These are phyloP conservation scores for Trichogramma evanescens DNA, from an alignment of 2,888 invertebrate genomes.

Conservation along the genomic window DNA sequence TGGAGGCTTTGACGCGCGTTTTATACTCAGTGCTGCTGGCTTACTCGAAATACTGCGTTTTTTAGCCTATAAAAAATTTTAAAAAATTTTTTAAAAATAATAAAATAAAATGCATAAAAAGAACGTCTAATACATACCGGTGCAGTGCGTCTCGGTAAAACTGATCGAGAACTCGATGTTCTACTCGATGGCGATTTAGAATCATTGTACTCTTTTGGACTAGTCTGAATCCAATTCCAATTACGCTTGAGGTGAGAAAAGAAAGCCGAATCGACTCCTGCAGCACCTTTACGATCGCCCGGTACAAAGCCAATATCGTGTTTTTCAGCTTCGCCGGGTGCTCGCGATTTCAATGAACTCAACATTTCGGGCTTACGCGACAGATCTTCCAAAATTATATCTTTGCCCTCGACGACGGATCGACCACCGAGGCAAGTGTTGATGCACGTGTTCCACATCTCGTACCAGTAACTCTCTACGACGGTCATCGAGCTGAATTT, in stretches of 20 bases:
- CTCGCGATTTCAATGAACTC: conserved; percentile 45
- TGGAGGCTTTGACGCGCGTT: no score
- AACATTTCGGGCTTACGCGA: conserved; percentile 50
- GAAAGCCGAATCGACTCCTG: conserved; percentile 64
- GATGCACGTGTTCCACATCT: conserved; percentile 61
- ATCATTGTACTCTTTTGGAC: no score
- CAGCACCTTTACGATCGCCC: conserved; percentile 67
- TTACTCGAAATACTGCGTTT: no score
- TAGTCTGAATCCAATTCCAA: conserved; percentile 52
- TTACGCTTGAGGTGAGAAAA: conserved; percentile 61
- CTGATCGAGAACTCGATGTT: no score
- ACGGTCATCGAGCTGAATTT: conserved; percentile 51
- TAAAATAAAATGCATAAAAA: no score
- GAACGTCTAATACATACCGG: no score
- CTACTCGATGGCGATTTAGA: no score
- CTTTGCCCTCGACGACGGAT: conserved; percentile 43
- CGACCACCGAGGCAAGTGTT: conserved; percentile 58
- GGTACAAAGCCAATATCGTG: conserved; percentile 58
- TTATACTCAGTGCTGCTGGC: no score
- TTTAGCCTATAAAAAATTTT: no score
- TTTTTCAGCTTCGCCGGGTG: conserved; percentile 46
- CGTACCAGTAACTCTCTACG: conserved; percentile 62
- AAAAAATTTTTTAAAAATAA: no score
- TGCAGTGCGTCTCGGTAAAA: no score
- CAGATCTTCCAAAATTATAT: conserved; percentile 49